Evolutionary conservation across 2,113 vertebrate genomes (phyloP).

Genomic region (Salvelinus sp.): DNA sequence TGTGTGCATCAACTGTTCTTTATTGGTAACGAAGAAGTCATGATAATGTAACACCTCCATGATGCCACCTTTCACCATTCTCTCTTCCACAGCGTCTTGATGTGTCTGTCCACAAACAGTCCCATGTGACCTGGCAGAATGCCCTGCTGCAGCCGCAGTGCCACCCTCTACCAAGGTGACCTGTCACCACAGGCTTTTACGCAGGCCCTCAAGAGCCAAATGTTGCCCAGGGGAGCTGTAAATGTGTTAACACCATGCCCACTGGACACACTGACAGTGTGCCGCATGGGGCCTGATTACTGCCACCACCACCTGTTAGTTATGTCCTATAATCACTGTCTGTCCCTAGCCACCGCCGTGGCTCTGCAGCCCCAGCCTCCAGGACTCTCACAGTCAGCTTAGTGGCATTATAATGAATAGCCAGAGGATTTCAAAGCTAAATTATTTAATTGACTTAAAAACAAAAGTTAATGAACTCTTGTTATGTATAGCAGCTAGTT

Average conservation of each 20-base stretch:
- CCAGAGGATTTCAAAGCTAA: slow-evolving; percentile 23
- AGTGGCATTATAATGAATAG: slow-evolving; percentile 14
- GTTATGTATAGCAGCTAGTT: slow-evolving; percentile 52
- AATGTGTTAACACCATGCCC: slow-evolving; percentile 71
- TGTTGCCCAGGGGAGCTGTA: slow-evolving; percentile 68
- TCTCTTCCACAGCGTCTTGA: slow-evolving; percentile 31
- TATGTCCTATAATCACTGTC: slow-evolving; percentile 36
- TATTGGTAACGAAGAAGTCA: not conserved
- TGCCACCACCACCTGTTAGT: slow-evolving; percentile 67
- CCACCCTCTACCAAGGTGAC: slow-evolving; percentile 68
- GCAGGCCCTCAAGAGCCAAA: slow-evolving; percentile 47
- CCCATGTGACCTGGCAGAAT: slow-evolving; percentile 34
- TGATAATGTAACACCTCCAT: not conserved
- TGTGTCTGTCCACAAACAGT: slow-evolving; percentile 47
- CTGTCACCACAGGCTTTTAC: slow-evolving; percentile 74
- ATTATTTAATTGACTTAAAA: slow-evolving; percentile 42
- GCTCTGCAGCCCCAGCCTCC: slow-evolving; percentile 21
- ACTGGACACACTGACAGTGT: slow-evolving; percentile 42
- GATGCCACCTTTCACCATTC: slow-evolving; percentile 31
- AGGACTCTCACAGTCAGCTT: slow-evolving; percentile 17
- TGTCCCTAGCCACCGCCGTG: not conserved
- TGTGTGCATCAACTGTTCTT: not conserved
- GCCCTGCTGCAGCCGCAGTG: slow-evolving; percentile 28
- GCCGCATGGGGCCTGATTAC: slow-evolving; percentile 40
- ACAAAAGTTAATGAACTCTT: slow-evolving; percentile 22